These are phyloP conservation scores for Cyrtodaria siliqua DNA, from an alignment of 2,888 invertebrate species.

Conservation along the genomic window DNA sequence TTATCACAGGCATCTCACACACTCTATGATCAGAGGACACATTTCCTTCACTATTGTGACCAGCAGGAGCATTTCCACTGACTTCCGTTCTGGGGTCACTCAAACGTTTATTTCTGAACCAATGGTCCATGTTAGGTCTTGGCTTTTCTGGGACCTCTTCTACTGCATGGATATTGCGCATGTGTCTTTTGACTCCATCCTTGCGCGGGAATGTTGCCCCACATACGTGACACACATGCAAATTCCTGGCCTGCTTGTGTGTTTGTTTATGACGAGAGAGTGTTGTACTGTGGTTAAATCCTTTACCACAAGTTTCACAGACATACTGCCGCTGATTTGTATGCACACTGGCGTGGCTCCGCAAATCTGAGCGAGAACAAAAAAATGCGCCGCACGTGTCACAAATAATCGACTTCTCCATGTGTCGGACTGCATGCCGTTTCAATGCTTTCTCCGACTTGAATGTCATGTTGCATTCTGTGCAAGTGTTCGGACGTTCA, in stretches of 20 bases:
- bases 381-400: conserved; percentile 40
- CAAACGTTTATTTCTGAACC: conserved; percentile 1
- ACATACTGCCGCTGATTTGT: conserved; percentile 14
- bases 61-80: too few species aligned
- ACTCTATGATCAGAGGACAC: too few species aligned
- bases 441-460: conserved; percentile 35
- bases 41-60: too few species aligned
- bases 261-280: conserved; percentile 24
- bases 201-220: conserved; percentile 20
- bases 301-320: conserved; percentile 52
- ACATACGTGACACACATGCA: conserved; percentile 38
- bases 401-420: conserved; percentile 28
- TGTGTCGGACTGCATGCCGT: conserved; percentile 28
- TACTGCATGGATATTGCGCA: conserved; percentile 21
- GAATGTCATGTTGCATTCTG: conserved; percentile 15
- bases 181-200: conserved; percentile 33
- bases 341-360: conserved; percentile 32
- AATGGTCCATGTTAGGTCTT: neutral
- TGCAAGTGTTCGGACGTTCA: conserved; percentile 9
- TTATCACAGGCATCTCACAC: too few species aligned
- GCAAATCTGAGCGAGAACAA: conserved; percentile 18
- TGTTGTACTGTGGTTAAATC: conserved; percentile 46
- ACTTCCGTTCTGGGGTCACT: too few species aligned
- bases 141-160: neutral
- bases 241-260: conserved; percentile 10